Percentiles rank a stretch among this genome's conserved stretches.
Conservation (phyloP, 2,113 vertebrate genomes). For the Mionectes macconnelli region DNA sequence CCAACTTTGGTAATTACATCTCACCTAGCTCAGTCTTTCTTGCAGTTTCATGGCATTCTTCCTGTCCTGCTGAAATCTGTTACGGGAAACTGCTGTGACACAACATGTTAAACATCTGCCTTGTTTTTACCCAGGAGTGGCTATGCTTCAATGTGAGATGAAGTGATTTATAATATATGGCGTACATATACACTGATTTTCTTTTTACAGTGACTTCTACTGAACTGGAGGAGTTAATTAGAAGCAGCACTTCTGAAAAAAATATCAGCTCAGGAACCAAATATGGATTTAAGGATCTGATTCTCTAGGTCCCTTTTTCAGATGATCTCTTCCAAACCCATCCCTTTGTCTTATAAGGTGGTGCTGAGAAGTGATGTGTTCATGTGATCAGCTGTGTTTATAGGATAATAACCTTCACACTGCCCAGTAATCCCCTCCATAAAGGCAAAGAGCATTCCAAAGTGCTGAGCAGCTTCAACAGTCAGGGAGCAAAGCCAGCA, state of each 20-base stretch:
- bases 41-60: neutral
- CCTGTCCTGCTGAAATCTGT: neutral
- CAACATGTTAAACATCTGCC: neutral
- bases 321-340: neutral
- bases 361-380: neutral
- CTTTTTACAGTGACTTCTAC: neutral
- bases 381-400: neutral
- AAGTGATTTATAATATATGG: neutral
- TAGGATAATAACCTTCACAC: neutral
- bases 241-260: neutral
- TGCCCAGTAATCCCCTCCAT: neutral
- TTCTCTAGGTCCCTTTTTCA: neutral
- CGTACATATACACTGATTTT: neutral
- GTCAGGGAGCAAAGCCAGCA: neutral
- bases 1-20: neutral
- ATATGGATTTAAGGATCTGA: neutral
- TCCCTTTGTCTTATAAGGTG: neutral
- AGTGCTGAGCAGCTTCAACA: neutral
- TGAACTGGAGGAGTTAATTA: neutral
- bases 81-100: neutral
- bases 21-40: neutral
- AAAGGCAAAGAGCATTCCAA: constrained; percentile 14
- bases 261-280: neutral
- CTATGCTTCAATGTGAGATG: neutral
- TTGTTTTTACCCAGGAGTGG: neutral